These are phyloP conservation scores for Noctua pronuba DNA, from an alignment of 2,888 invertebrate species.

Conservation along the genomic window DNA sequence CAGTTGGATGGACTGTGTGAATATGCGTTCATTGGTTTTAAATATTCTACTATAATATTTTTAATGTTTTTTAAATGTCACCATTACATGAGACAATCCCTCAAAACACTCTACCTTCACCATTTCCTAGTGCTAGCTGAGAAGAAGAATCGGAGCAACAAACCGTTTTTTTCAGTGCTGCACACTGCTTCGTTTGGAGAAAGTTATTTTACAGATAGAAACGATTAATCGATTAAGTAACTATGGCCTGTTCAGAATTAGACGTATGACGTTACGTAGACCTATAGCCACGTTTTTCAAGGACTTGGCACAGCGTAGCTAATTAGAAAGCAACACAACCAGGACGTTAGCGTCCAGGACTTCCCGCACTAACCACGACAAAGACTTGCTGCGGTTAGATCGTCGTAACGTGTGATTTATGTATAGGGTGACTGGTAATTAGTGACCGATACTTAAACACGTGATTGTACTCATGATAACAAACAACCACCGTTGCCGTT, in stretches of 20 bases:
- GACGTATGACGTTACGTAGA: too few relatives aligned
- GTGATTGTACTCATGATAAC: too few relatives aligned
- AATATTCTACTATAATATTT: neutral
- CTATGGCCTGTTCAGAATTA: too few relatives aligned
- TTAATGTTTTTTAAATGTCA: neutral
- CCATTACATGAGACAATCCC: neutral
- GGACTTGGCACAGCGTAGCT: neutral
- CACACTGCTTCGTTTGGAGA: neutral
- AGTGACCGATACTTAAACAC: too few relatives aligned
- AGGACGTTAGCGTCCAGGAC: neutral
- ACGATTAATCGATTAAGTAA: neutral
- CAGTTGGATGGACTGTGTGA: too few relatives aligned
- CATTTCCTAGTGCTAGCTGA: neutral
- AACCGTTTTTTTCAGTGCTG: neutral
- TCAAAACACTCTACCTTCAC: neutral
- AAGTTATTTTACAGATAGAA: neutral
- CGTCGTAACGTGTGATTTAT: neutral
- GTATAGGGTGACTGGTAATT: too few relatives aligned
- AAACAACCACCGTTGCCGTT: too few relatives aligned
- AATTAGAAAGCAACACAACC: slow-evolving; percentile 12
- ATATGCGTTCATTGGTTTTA: neutral
- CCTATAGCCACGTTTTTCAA: neutral
- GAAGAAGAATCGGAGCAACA: neutral
- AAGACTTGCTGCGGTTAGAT: slow-evolving; percentile 10
- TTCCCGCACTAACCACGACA: neutral